Conservation (phyloP, 2,797 vertebrate species). For the Dermochelys coriacea region DNA sequence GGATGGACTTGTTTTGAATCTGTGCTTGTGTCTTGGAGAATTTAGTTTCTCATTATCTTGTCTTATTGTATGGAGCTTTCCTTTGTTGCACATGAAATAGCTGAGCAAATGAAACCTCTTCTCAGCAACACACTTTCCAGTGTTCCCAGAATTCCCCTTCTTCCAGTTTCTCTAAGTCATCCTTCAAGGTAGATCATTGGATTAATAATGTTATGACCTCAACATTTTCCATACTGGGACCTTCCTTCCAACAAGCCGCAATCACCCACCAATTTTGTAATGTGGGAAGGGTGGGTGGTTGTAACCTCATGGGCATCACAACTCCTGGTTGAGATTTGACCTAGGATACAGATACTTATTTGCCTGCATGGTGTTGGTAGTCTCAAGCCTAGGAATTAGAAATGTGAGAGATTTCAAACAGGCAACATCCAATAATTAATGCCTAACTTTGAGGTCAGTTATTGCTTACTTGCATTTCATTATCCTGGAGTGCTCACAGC, state of each 20-base stretch:
- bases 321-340: neutral
- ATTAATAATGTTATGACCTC: neutral
- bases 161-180: neutral
- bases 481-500: conserved; percentile 62
- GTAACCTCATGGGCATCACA: accelerated
- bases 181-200: neutral
- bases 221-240: neutral
- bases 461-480: conserved; percentile 76
- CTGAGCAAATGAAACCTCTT: neutral
- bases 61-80: neutral
- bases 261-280: neutral
- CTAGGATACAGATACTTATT: neutral
- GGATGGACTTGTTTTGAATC: neutral
- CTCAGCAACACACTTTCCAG: neutral
- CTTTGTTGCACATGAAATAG: neutral
- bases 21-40: neutral
- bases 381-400: neutral
- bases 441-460: conserved; percentile 71
- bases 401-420: conserved; percentile 27
- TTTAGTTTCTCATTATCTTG: neutral
- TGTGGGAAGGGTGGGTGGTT: accelerated
- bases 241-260: neutral
- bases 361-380: neutral
- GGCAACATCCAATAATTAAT: conserved; percentile 67
- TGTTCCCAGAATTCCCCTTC: neutral